phyloP scores from a whole-genome alignment of 2,113 vertebrate genomes.

The Hemibagrus wyckioides region DNA sequence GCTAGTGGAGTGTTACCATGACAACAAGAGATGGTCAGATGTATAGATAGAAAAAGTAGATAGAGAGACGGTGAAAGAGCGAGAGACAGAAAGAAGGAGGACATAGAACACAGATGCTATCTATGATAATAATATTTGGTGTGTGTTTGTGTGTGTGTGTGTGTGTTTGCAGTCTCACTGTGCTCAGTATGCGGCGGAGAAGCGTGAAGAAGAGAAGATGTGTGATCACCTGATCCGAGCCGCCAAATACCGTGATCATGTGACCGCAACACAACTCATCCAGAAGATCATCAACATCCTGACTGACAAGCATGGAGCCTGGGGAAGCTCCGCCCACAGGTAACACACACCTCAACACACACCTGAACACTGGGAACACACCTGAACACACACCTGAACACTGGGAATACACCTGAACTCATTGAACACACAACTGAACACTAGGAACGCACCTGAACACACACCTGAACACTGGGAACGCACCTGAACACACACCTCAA shows the following conservation, averaged over 20 bases:
- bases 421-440: background rate
- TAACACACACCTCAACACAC: slow-evolving; percentile 60
- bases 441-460: background rate
- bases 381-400: background rate
- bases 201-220: slow-evolving; percentile 97
- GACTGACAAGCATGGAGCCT: slow-evolving; percentile 95
- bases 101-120: background rate
- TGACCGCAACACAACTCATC: slow-evolving; percentile 92
- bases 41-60: background rate
- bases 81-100: background rate
- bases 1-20: background rate
- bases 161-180: slow-evolving; percentile 79
- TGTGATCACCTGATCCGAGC: slow-evolving; percentile 96
- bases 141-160: slow-evolving; percentile 8
- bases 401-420: background rate
- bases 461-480: background rate
- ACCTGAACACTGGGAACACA: background rate
- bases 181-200: slow-evolving; percentile 94
- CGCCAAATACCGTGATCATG: slow-evolving; percentile 92
- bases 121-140: background rate
- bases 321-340: slow-evolving; percentile 87
- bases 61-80: background rate
- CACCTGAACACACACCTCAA: too few relatives aligned
- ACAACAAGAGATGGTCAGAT: background rate
- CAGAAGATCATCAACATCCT: slow-evolving; percentile 98